Conservation (phyloP, 2,888 invertebrate genomes). For the Epinotia bilunana region DNA sequence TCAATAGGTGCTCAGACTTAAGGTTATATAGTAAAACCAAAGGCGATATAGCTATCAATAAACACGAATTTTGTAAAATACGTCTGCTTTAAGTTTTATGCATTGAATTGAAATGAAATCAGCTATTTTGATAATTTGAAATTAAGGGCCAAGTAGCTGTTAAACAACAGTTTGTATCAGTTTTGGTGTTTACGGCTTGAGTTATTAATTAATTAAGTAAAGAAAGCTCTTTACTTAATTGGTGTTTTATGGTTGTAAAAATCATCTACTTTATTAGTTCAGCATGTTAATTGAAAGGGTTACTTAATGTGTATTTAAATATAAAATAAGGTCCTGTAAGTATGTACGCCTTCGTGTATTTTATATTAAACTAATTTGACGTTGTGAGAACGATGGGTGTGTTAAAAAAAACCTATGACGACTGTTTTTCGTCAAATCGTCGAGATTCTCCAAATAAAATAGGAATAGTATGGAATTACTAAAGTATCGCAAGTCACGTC, state of each 20-base stretch:
- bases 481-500: background rate
- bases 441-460: too few relatives aligned
- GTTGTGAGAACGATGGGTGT: background rate
- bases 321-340: background rate
- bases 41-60: too few relatives aligned
- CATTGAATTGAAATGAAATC: background rate
- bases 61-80: too few relatives aligned
- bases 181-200: too few relatives aligned
- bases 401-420: too few relatives aligned
- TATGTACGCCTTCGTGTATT: too few relatives aligned
- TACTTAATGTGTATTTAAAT: background rate
- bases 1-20: background rate
- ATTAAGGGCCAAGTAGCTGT: slow-evolving; percentile 7
- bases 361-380: background rate
- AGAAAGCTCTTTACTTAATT: slow-evolving; percentile 37
- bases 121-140: background rate
- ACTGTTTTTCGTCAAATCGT: too few relatives aligned
- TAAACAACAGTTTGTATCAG: slow-evolving; percentile 46
- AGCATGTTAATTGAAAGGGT: background rate
- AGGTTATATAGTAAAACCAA: too few relatives aligned
- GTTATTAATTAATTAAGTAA: too few relatives aligned
- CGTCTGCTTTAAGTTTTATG: background rate
- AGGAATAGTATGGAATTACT: too few relatives aligned
- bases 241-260: slow-evolving; percentile 14
- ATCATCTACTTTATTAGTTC: background rate